Evolutionary conservation across 2,113 vertebrate genomes (phyloP).

Genomic region (Noctilio leporinus): DNA sequence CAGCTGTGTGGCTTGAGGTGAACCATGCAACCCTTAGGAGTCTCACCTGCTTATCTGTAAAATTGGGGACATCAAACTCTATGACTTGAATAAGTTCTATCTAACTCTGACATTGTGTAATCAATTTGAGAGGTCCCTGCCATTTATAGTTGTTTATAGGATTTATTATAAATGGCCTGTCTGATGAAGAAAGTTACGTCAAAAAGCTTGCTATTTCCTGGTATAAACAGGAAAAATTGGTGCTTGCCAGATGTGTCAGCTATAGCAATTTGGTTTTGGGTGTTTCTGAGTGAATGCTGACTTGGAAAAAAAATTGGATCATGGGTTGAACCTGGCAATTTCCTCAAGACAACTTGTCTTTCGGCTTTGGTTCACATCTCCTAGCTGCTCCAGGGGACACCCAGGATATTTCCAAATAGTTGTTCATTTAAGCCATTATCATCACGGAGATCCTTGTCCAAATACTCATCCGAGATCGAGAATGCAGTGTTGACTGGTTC

Average conservation of each 20-base stretch:
- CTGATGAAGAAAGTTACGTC: neutral
- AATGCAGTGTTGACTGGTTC: neutral
- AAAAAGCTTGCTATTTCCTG: neutral
- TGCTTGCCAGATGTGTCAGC: neutral
- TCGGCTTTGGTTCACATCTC: neutral
- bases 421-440: neutral
- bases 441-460: neutral
- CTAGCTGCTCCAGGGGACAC: neutral
- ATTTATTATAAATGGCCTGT: slow-evolving; percentile 1
- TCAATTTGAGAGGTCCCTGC: neutral
- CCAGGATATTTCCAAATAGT: neutral
- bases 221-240: neutral
- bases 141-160: neutral
- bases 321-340: neutral
- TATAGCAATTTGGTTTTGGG: neutral
- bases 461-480: neutral
- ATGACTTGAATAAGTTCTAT: neutral
- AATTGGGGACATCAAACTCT: neutral
- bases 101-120: neutral
- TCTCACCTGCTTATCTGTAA: neutral
- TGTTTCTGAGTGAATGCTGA: neutral
- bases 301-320: neutral
- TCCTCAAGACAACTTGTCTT: neutral
- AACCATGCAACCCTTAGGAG: neutral
- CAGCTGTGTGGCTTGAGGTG: neutral